Percentiles rank a stretch among this genome's conserved stretches.
phyloP scores from a whole-genome alignment of 2,888 invertebrate genomes.

The Xylota sylvarum region DNA sequence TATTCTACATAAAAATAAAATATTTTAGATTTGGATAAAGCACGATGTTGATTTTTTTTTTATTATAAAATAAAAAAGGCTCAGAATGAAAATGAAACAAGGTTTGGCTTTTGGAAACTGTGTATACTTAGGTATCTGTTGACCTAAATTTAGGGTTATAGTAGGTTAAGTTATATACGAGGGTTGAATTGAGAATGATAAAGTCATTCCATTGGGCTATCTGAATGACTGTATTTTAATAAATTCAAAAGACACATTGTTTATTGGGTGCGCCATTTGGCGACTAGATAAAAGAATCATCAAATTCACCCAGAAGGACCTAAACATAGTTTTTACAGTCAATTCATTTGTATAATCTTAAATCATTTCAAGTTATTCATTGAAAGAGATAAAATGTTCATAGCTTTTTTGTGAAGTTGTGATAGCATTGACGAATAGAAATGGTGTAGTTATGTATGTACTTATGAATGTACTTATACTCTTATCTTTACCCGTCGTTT shows the following conservation, averaged over 20 bases:
- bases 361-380: neutral
- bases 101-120: conserved; percentile 2
- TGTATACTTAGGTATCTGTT: neutral
- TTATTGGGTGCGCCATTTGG: conserved; percentile 7
- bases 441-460: too few species aligned
- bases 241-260: conserved; percentile 4
- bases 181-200: neutral
- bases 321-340: neutral
- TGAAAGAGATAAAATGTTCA: neutral
- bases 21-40: conserved; percentile 3
- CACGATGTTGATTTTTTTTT: conserved; percentile 18
- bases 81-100: neutral
- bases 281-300: neutral
- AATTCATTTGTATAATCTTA: neutral
- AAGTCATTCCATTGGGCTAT: neutral
- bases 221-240: conserved; percentile 1
- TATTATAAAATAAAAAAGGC: conserved; percentile 13
- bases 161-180: neutral
- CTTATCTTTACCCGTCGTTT: too few species aligned
- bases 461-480: too few species aligned
- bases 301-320: neutral
- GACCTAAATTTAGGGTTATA: neutral
- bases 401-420: too few species aligned
- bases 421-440: too few species aligned
- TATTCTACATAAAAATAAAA: conserved; percentile 7